These are phyloP conservation scores for Microplitis mediator DNA, from an alignment of 1,140 invertebrate species.

Conservation along the genomic window DNA sequence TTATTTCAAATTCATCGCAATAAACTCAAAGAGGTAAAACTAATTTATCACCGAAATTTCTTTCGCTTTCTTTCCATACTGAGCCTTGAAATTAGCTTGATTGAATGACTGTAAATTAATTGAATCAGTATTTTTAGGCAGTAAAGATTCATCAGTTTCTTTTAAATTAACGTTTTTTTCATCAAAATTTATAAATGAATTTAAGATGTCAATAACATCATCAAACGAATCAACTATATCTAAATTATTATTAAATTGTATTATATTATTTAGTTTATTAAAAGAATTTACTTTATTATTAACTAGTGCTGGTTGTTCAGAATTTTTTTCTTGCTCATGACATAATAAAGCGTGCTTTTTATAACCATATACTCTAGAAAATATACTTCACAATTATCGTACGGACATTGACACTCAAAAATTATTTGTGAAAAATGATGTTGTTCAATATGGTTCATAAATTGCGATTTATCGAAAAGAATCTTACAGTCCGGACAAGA, in stretches of 20 bases:
- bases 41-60: too few relatives aligned
- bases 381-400: background rate
- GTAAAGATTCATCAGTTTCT: background rate
- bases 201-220: background rate
- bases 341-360: background rate
- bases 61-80: too few relatives aligned
- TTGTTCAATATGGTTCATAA: background rate
- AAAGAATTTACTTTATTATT: background rate
- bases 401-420: background rate
- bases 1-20: too few relatives aligned
- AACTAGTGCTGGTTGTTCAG: background rate
- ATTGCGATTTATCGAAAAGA: background rate
- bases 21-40: too few relatives aligned
- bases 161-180: background rate
- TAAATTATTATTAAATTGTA: background rate
- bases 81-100: background rate
- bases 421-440: background rate
- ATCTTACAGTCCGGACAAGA: background rate
- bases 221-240: background rate
- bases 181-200: background rate
- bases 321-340: background rate
- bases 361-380: background rate
- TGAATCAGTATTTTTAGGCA: background rate
- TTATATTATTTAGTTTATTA: background rate
- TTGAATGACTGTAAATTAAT: background rate